Base-by-base conservation (phyloP, 2,113 vertebrate species). In the Hymenochirus boettgeri region DNA sequence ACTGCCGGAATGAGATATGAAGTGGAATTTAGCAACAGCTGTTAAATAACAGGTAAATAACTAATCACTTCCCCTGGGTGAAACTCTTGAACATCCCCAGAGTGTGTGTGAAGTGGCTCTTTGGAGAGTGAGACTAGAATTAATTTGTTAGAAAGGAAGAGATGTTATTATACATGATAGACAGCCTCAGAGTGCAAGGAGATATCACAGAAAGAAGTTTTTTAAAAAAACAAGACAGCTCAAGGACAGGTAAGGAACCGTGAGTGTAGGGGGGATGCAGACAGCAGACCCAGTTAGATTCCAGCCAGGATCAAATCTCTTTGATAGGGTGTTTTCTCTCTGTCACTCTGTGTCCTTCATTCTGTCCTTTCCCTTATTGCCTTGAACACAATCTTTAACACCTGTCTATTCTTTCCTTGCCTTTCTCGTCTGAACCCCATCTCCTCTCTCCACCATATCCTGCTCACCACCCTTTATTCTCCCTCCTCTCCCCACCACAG, bases 401-500 rank as follows among this genome's bases (percentile, higher is more conserved):
- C 51, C 66, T 61, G 57, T 61, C 58, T 53, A 29, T 59, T 39
- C 19, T 56, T 15, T 29, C 39, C 45, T 48, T 27, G 35, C 53
- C 3, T 60, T 23, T 17, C 46, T 62, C 42, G 19, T 47, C 7
- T 35, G 33, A 3, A 35, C 23, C 42, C 31, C 18, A 21, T 12
- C 21, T 18, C 18, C 58, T 50, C 73, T 76, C 73, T 67, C 72
- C 70, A 70, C 50, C 29, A 48, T 17, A 62, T 74, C 70, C 62
- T 57, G 63, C 73, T 73, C 74, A 71, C 45, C 63, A 11, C 42
- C 66, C 53, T 58, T 65, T 12, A 15, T 51, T 22, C 0, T 0
- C 21, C 61, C 46, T 57, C 33, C 53, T 69, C 53, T 22, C 2
- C 15, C 39, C 47, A 56, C 65, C 26, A 71, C 74, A 77, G 65